phyloP scores from a whole-genome alignment of 2,888 invertebrate genomes.

The Papilio protenor region DNA sequence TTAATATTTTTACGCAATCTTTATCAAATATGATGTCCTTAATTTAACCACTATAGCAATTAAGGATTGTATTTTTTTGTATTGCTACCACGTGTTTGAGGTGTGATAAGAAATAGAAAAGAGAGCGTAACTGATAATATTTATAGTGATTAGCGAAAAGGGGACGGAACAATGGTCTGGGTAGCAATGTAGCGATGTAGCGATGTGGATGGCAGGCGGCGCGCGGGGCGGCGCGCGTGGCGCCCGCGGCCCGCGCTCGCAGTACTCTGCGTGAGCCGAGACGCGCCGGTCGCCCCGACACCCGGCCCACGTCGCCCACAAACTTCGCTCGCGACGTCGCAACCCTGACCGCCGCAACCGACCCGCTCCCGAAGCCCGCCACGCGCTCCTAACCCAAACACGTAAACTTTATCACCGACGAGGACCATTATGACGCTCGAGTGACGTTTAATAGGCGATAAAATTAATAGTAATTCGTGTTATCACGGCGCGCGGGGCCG shows the following conservation, averaged over 20 bases:
- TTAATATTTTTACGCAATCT: constrained; percentile 3
- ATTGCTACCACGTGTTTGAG: constrained; percentile 67
- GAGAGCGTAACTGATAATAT: constrained; percentile 83
- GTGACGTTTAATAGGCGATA: constrained; percentile 84
- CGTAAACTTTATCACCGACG: constrained; percentile 83
- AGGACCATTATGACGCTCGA: constrained; percentile 83
- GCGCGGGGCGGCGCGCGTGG: constrained; percentile 85
- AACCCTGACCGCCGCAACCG: constrained; percentile 66
- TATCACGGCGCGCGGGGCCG: constrained; percentile 78
- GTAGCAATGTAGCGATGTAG: constrained; percentile 69
- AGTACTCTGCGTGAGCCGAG: constrained; percentile 88
- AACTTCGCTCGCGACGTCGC: constrained; percentile 77
- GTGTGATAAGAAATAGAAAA: constrained; percentile 80
- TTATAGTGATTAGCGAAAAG: constrained; percentile 84
- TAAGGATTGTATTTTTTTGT: constrained; percentile 1
- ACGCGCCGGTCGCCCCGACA: constrained; percentile 82
- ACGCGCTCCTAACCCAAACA: constrained; percentile 81
- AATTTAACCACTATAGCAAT: not conserved
- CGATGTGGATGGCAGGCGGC: constrained; percentile 69
- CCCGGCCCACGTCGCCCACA: constrained; percentile 71
- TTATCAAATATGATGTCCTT: not conserved
- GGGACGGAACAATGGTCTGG: constrained; percentile 81
- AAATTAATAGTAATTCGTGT: constrained; percentile 82
- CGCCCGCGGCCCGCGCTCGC: constrained; percentile 79
- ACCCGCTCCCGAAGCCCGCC: constrained; percentile 80